A percentile compares a stretch with the other conserved stretches of the same genome.
These are phyloP conservation scores for Noturus placidus DNA, from an alignment of 2,113 vertebrate genomes.

Conservation along the genomic window DNA sequence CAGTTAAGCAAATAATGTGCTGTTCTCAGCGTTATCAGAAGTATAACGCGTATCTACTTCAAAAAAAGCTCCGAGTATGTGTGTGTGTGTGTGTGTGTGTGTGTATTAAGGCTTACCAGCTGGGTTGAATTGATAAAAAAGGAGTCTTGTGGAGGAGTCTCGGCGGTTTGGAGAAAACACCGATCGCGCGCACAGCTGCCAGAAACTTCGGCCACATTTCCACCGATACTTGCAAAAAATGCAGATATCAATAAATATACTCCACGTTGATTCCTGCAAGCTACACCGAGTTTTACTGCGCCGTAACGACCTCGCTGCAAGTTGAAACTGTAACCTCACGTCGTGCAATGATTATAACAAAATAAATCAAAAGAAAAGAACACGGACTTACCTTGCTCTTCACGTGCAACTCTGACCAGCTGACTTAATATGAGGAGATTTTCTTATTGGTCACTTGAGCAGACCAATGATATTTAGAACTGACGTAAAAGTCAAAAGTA, in stretches of 20 bases:
- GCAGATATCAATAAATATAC: neutral
- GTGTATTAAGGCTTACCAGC: constrained; percentile 55
- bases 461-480: constrained; percentile 20
- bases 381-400: no score
- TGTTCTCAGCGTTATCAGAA: no score
- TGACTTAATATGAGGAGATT: neutral
- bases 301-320: neutral
- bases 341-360: neutral
- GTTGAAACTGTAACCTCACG: neutral
- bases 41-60: neutral
- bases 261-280: no score
- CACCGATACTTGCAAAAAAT: neutral
- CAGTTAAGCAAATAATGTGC: no score
- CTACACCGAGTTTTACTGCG: neutral
- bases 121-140: constrained; percentile 26
- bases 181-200: constrained; percentile 28
- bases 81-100: neutral
- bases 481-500: neutral
- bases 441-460: neutral
- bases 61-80: neutral
- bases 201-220: constrained; percentile 55
- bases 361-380: no score
- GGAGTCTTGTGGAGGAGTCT: constrained; percentile 39
- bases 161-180: neutral
- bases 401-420: neutral